A percentile compares a stretch with the other conserved stretches of the same genome.
These are phyloP conservation scores for Malurus alboscapulatus DNA, from an alignment of 2,113 vertebrate genomes.

Conservation along the genomic window DNA sequence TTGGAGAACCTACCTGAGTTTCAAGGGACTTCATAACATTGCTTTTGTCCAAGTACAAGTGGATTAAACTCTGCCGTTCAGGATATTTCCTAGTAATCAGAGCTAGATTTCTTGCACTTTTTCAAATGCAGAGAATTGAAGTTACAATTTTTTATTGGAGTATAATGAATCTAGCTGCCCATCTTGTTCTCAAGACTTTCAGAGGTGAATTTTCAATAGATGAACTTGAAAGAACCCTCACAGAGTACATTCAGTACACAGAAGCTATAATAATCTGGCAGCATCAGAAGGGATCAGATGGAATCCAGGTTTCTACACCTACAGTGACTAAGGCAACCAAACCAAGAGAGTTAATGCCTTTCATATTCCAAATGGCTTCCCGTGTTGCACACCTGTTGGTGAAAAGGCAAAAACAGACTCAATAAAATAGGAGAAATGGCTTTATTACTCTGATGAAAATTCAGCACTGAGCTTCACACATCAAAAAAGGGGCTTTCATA, in stretches of 20 bases:
- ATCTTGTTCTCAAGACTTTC: not conserved
- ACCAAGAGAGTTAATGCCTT: not conserved
- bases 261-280: not conserved
- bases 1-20: not conserved
- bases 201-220: not conserved
- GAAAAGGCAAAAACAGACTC: not conserved
- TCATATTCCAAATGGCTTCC: not conserved
- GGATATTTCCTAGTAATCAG: not conserved
- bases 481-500: not conserved
- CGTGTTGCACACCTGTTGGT: not conserved
- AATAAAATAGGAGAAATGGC: not conserved
- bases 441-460: not conserved
- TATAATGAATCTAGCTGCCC: not conserved
- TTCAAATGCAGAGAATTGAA: not conserved
- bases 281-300: not conserved
- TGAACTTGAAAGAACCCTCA: not conserved
- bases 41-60: not conserved
- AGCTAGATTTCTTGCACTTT: not conserved
- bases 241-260: not conserved
- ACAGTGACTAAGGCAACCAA: not conserved
- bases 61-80: not conserved
- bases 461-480: not conserved
- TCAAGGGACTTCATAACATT: not conserved
- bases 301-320: not conserved
- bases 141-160: not conserved